phyloP scores from a whole-genome alignment of 2,888 invertebrate genomes.

The Eupsilia transversa region DNA sequence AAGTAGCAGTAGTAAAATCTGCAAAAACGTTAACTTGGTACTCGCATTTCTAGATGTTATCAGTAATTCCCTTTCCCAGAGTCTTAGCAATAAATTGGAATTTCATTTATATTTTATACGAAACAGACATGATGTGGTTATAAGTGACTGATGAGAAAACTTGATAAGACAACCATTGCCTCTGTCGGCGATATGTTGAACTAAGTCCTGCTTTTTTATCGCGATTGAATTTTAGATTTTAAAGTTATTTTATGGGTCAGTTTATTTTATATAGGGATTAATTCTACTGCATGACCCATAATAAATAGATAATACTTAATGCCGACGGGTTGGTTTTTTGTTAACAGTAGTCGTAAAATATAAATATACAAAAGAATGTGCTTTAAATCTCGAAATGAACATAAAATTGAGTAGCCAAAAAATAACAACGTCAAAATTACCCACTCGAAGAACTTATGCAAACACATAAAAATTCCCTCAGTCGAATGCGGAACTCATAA shows the following conservation, averaged over 20 bases:
- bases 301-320: constrained; percentile 12
- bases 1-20: constrained; percentile 19
- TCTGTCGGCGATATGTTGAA: constrained; percentile 28
- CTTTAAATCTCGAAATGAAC: constrained; percentile 19
- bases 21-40: constrained; percentile 4
- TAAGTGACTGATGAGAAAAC: constrained; percentile 42
- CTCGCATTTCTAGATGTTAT: constrained; percentile 26
- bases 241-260: constrained; percentile 29
- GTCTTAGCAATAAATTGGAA: constrained; percentile 28
- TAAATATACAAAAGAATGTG: not conserved
- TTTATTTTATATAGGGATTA: constrained; percentile 6
- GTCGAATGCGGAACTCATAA: not conserved
- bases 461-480: constrained; percentile 3
- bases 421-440: constrained; percentile 21
- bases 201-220: not conserved
- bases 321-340: not conserved
- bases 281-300: not conserved
- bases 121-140: constrained; percentile 55
- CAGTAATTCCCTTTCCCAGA: constrained; percentile 34
- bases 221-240: constrained; percentile 46
- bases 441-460: not conserved
- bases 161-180: constrained; percentile 25
- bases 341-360: constrained; percentile 9
- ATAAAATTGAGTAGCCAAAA: not conserved
- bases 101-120: constrained; percentile 55